Base-by-base conservation (phyloP, 2,113 vertebrate species). In the Lasiurus borealis region DNA sequence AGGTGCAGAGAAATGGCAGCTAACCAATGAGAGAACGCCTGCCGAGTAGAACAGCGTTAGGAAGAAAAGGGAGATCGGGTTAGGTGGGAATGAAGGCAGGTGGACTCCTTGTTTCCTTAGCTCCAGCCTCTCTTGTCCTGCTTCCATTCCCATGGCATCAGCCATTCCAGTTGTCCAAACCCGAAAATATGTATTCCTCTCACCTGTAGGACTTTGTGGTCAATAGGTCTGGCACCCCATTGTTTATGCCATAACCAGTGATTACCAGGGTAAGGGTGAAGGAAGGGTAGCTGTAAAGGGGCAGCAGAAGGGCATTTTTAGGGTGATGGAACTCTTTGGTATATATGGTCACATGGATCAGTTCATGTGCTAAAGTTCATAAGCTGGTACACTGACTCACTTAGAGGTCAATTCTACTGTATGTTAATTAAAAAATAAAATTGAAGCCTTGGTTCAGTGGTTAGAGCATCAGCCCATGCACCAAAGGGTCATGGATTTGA, bases 381-480 rank as follows among this genome's bases (percentile, higher is more conserved):
- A 77, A 16, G 54, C 19, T 8, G 52, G 13, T 46, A 46, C 2
- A 10, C 23, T 54, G 3, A 6, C 29, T 36, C 73, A 29, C 40
- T 9, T 13, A 3, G 19, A 46, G 44, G 57, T 54, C n/a, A 48
- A 7, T 81, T 66, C 25, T 62, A 21, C 68, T 27, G 44, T 27
- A n/a, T 36, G 29, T 2, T 62, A 18, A 44, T 59, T 77, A 73
- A 87, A 50, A 90, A 48, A 64, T 44, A 27, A 97, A 95, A 44
- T n/a, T 75, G 15, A 62, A 62, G 59, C 59, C 25, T 62, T 62
- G 0, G 59, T 10, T 62, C 10, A 62, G 10, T 62, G 59, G 59
- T 62, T 62, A 62, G 59, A 62, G 59, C 59, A 62, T 27, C 10
- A 25, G 59, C 25, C 25, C 0, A 0, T 62, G 23, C 59, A 62